Base-by-base conservation (phyloP, 2,888 invertebrate genomes). In the Bimastos eiseni region DNA sequence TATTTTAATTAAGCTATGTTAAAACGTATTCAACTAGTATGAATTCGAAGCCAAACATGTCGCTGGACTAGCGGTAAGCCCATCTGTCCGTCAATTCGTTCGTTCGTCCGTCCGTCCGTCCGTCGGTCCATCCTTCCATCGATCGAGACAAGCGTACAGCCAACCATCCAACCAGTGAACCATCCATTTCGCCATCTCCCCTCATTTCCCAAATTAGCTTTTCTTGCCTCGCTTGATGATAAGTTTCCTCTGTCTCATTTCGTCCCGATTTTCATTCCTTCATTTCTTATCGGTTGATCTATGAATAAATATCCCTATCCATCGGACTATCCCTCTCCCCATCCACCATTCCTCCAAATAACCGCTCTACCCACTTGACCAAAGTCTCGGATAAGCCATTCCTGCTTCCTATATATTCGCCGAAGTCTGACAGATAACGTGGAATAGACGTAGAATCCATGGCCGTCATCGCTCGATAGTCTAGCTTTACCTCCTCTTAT, bases 361-460 rank as follows among this genome's bases (percentile, higher is more conserved):
- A n/a, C 70, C 70, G 70, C n/a, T 70, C 70, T 70, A 30, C 70
- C 49, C 30, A 70, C 30, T 30, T 70, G 70, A 8, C 70, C 70
- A 70, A 70, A 70, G n/a, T n/a, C 30, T n/a, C 70, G 70, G 70
- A 70, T 70, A 70, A 70, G 70, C 30, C 70, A 1, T n/a, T 70
- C 70, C 70, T 70, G 5, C 5, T 70, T 17, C 17, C n/a, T 70
- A 70, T 11, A 30, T n/a, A 70, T 70, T 70, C 70, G 70, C 70
- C 17, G 70, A 70, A 70, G 70, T n/a, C 70, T 70, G n/a, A 70
- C 30, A 30, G 70, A 70, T 70, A 70, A 70, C 70, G n/a, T 1
- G n/a, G 70, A 70, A 70, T n/a, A 70, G 70, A 70, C 70, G 70
- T 70, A 30, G 70, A 70, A 70, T 70, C 70, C 70, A 70, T 70